Conservation (phyloP, 2,888 invertebrate species). For the Watsonalla binaria region DNA sequence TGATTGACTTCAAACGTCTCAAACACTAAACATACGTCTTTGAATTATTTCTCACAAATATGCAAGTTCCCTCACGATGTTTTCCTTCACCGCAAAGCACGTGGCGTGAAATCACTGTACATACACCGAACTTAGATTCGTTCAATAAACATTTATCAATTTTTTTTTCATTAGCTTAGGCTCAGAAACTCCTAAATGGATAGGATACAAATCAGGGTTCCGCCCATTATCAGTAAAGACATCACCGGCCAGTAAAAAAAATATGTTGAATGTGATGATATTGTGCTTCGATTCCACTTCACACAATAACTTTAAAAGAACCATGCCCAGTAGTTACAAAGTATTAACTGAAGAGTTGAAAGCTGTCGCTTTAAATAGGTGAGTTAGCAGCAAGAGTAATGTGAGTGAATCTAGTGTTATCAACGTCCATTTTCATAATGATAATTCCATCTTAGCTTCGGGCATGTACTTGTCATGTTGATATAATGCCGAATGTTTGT, state of each 20-base stretch:
- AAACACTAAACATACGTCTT: too few species aligned
- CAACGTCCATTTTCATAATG: not conserved
- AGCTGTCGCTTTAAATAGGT: constrained; percentile 83
- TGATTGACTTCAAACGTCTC: too few species aligned
- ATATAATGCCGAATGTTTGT: constrained; percentile 1
- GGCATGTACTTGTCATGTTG: too few species aligned
- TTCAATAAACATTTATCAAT: too few species aligned
- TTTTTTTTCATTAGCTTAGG: constrained; percentile 15
- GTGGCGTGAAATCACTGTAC: too few species aligned
- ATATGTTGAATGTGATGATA: constrained; percentile 43
- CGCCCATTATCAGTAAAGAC: constrained; percentile 17
- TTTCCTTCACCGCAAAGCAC: too few species aligned
- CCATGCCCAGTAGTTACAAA: constrained; percentile 84
- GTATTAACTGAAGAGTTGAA: constrained; percentile 80
- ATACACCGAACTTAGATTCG: too few species aligned
- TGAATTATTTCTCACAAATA: too few species aligned
- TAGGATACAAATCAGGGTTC: constrained; percentile 24
- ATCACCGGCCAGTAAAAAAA: not conserved
- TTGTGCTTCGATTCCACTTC: constrained; percentile 88
- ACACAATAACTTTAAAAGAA: constrained; percentile 86
- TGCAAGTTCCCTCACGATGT: too few species aligned
- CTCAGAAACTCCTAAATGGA: constrained; percentile 21
- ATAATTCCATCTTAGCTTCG: too few species aligned
- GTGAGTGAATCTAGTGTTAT: too few species aligned
- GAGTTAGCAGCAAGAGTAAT: not conserved